phyloP scores from a whole-genome alignment of 2,888 invertebrate species.

The Gasteruption jaculator region DNA sequence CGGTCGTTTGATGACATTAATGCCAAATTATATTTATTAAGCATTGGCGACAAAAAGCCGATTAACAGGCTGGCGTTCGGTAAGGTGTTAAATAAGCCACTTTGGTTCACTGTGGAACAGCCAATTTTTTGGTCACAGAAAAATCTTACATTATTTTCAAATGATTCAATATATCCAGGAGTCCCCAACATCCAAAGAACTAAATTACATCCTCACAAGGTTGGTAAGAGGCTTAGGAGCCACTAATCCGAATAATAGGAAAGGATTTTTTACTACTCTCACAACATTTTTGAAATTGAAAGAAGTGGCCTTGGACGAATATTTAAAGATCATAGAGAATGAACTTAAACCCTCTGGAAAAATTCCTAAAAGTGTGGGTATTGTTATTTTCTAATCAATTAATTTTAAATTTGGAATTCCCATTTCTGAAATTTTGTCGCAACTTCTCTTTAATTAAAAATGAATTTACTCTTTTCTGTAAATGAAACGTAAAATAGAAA shows the following conservation, averaged over 20 bases:
- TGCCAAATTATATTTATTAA: too few species aligned
- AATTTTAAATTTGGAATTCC: constrained; percentile 4
- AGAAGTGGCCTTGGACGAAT: constrained; percentile 53
- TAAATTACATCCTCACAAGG: constrained; percentile 65
- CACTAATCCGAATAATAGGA: constrained; percentile 60
- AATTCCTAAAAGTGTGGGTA: constrained; percentile 64
- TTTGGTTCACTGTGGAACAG: neutral
- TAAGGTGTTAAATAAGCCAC: too few species aligned
- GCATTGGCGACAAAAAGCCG: too few species aligned
- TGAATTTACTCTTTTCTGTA: too few species aligned
- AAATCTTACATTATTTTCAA: constrained; percentile 11
- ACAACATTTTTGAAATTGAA: constrained; percentile 59
- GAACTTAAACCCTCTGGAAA: constrained; percentile 62
- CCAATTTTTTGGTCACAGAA: constrained; percentile 2
- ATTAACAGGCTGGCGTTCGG: too few species aligned
- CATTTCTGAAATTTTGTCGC: constrained; percentile 2
- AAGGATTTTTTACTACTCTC: constrained; percentile 67
- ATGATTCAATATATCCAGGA: constrained; percentile 48
- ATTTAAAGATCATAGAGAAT: constrained; percentile 61
- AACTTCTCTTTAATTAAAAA: too few species aligned
- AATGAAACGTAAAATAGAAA: neutral
- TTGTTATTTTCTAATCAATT: constrained; percentile 1
- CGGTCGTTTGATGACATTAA: too few species aligned
- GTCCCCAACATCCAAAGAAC: constrained; percentile 54
- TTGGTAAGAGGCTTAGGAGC: constrained; percentile 71